Percentiles rank a stretch among this genome's conserved stretches.
Evolutionary conservation across 1,140 invertebrate species (phyloP).

Genomic region (Bombus waltoni): DNA sequence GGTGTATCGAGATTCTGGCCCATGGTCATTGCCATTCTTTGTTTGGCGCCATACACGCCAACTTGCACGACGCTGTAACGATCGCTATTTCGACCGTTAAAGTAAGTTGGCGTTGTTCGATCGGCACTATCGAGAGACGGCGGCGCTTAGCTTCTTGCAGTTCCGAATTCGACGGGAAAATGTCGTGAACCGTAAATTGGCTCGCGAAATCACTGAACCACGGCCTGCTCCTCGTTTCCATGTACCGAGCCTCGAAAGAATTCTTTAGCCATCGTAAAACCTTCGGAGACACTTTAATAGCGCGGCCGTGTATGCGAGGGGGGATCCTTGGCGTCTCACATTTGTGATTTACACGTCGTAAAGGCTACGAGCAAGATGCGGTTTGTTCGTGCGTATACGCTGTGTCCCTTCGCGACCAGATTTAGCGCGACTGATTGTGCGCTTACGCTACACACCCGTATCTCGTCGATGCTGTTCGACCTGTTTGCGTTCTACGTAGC

Average conservation of each 20-base stretch:
- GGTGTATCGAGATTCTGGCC: not conserved
- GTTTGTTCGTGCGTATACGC: not conserved
- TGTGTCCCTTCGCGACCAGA: conserved; percentile 15
- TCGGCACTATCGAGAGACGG: no score
- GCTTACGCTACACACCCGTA: conserved; percentile 10
- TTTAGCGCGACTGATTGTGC: conserved; percentile 36
- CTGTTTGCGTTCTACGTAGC: conserved; percentile 17
- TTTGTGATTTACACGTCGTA: conserved; percentile 74
- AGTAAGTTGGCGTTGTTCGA: not conserved
- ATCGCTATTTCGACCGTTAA: not conserved
- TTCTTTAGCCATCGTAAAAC: conserved; percentile 51
- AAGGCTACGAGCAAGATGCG: conserved; percentile 54
- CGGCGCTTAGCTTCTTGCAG: not conserved
- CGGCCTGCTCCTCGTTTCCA: conserved; percentile 31
- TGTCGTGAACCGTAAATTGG: not conserved
- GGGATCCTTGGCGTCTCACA: conserved; percentile 54
- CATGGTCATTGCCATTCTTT: not conserved
- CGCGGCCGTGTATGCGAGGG: conserved; percentile 16
- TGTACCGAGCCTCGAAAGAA: conserved; percentile 38
- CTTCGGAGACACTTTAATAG: conserved; percentile 61
- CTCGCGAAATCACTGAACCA: conserved; percentile 20
- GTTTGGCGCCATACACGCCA: not conserved
- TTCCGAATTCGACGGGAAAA: not conserved
- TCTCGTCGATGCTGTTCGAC: conserved; percentile 22
- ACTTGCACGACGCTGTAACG: not conserved